phyloP scores from a whole-genome alignment of 2,797 vertebrate species.

The Naso thynnoides region DNA sequence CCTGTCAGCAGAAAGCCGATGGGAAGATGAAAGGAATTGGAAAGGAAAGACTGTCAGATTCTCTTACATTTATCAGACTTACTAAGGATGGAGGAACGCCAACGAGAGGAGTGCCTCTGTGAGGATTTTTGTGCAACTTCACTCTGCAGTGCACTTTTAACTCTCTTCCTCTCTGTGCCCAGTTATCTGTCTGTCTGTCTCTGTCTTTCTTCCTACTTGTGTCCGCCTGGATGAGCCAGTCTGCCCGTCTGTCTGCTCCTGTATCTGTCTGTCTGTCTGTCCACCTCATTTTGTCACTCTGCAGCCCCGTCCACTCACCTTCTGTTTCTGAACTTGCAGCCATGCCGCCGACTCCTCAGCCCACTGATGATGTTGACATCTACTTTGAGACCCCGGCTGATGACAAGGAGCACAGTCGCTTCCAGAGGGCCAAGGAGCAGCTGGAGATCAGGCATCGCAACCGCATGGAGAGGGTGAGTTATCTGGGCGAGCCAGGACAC shows the following conservation, averaged over 20 bases:
- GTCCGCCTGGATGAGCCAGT: conserved; percentile 17
- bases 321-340: conserved; percentile 60
- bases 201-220: conserved; percentile 28
- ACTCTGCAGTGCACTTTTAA: conserved; percentile 34
- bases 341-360: conserved; percentile 89
- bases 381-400: conserved; percentile 98
- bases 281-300: conserved; percentile 23
- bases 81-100: conserved; percentile 34
- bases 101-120: conserved; percentile 53
- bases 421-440: conserved; percentile 98
- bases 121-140: conserved; percentile 55
- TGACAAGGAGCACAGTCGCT: conserved; percentile 96
- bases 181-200: conserved; percentile 29
- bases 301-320: conserved; percentile 15
- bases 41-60: conserved; percentile 78
- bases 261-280: conserved; percentile 13
- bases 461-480: conserved; percentile 95
- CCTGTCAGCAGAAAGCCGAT: conserved; percentile 66
- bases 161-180: conserved; percentile 2
- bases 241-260: conserved; percentile 11
- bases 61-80: conserved; percentile 63
- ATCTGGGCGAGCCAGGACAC: neutral
- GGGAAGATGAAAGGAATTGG: conserved; percentile 70
- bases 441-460: conserved; percentile 96
- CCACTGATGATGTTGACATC: conserved; percentile 95